Percentiles rank a stretch among this genome's conserved stretches.
Conservation (phyloP, 2,888 invertebrate species). For the Gnatocerus cornutus region DNA sequence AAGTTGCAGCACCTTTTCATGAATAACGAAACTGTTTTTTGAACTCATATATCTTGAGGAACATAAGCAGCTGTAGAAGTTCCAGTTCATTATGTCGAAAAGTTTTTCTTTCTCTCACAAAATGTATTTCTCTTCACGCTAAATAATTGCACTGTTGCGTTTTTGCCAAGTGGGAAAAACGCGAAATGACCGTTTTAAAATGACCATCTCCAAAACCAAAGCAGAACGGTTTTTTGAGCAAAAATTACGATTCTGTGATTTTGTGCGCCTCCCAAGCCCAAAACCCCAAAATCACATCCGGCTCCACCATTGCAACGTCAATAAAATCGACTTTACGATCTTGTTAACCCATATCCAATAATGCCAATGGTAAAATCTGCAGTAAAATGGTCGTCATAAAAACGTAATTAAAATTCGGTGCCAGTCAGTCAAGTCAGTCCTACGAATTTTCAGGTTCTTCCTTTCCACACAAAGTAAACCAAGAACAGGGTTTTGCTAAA, state of each 20-base stretch:
- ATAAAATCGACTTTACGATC: constrained; percentile 3
- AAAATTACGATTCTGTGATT: too few relatives aligned
- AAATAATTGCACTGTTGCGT: too few relatives aligned
- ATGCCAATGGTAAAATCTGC: not conserved
- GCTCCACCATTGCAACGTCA: not conserved
- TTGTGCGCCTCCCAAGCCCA: too few relatives aligned
- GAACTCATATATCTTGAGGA: not conserved
- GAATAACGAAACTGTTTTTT: constrained; percentile 20
- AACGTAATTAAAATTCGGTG: constrained; percentile 15
- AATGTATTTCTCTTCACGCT: too few relatives aligned
- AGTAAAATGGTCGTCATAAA: constrained; percentile 3
- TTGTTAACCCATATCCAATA: constrained; percentile 24
- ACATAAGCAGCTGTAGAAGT: constrained; percentile 5
- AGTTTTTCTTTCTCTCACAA: too few relatives aligned
- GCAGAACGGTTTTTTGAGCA: too few relatives aligned
- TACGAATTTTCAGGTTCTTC: not conserved
- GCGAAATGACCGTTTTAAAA: too few relatives aligned
- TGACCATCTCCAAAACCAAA: too few relatives aligned
- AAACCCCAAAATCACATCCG: constrained; percentile 1
- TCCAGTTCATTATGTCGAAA: too few relatives aligned
- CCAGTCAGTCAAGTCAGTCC: constrained; percentile 8
- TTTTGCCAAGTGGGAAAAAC: too few relatives aligned
- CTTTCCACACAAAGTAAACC: not conserved
- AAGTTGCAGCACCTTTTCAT: constrained; percentile 18
- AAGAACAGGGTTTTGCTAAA: constrained; percentile 19